A percentile compares a stretch with the other conserved stretches of the same genome.
phyloP scores from a whole-genome alignment of 2,888 invertebrate species.

The Autographa gamma region DNA sequence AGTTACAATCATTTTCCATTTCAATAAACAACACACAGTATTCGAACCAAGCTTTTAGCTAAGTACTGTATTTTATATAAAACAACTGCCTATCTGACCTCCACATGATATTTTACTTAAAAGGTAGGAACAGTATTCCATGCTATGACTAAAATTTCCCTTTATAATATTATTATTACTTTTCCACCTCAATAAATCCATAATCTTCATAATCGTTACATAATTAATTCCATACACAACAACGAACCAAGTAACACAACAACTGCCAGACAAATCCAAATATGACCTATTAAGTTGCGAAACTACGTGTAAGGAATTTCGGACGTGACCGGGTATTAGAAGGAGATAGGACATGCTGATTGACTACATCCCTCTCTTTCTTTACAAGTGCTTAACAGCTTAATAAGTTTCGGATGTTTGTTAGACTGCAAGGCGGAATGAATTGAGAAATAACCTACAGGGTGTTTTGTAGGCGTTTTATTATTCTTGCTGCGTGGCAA shows the following conservation, averaged over 20 bases:
- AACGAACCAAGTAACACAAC: slow-evolving; percentile 30
- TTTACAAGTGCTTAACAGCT: slow-evolving; percentile 56
- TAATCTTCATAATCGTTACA: slow-evolving; percentile 16
- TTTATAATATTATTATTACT: not conserved
- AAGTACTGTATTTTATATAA: too few relatives aligned
- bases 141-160: not conserved
- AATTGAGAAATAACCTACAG: slow-evolving; percentile 45
- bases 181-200: not conserved
- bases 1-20: too few relatives aligned
- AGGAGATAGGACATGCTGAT: slow-evolving; percentile 11
- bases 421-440: slow-evolving; percentile 61
- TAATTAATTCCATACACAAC: slow-evolving; percentile 48
- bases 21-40: too few relatives aligned
- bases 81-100: too few relatives aligned
- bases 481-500: slow-evolving; percentile 41
- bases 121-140: too few relatives aligned
- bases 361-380: slow-evolving; percentile 23
- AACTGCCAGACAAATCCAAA: slow-evolving; percentile 55
- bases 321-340: slow-evolving; percentile 47
- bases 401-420: slow-evolving; percentile 63
- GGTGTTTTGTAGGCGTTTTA: slow-evolving; percentile 32
- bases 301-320: slow-evolving; percentile 61
- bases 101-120: too few relatives aligned
- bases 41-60: too few relatives aligned
- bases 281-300: slow-evolving; percentile 61